Percentiles rank a stretch among this genome's conserved stretches.
These are phyloP conservation scores for Lutraria rhynchaena DNA, from an alignment of 1,140 invertebrate species.

Conservation along the genomic window DNA sequence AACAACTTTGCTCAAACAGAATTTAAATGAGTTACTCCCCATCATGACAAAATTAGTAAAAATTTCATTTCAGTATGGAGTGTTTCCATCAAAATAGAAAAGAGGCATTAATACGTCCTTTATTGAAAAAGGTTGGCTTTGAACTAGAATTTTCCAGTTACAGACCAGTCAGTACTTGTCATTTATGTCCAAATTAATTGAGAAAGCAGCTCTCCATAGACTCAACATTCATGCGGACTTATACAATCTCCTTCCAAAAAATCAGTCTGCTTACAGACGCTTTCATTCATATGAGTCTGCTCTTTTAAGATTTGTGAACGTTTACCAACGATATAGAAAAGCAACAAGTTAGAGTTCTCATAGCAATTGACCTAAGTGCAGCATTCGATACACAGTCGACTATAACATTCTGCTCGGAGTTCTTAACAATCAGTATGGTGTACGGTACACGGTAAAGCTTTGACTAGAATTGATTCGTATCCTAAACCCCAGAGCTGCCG, in stretches of 20 bases:
- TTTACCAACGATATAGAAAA: background rate
- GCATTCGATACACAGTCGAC: background rate
- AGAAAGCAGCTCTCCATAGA: too few relatives aligned
- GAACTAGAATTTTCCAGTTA: conserved; percentile 1
- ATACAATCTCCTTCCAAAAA: background rate
- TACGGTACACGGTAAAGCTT: too few relatives aligned
- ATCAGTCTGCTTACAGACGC: too few relatives aligned
- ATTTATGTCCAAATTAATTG: too few relatives aligned
- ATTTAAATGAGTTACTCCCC: background rate
- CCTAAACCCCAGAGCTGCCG: background rate
- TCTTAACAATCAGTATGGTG: too few relatives aligned
- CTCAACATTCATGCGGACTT: too few relatives aligned
- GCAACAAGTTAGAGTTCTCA: background rate
- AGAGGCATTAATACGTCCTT: background rate
- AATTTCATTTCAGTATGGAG: background rate
- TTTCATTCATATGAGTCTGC: conserved; percentile 1
- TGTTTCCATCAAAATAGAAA: background rate
- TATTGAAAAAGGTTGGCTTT: conserved; percentile 19
- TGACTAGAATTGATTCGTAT: conserved; percentile 15
- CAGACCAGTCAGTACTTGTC: conserved; percentile 13
- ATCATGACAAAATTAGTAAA: conserved; percentile 8
- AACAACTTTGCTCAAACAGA: too few relatives aligned
- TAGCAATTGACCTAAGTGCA: too few relatives aligned
- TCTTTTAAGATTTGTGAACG: conserved; percentile 7
- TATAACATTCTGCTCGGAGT: too few relatives aligned